Conservation (phyloP, 1,140 invertebrate species). For the Lamellibrachia luymesi region DNA sequence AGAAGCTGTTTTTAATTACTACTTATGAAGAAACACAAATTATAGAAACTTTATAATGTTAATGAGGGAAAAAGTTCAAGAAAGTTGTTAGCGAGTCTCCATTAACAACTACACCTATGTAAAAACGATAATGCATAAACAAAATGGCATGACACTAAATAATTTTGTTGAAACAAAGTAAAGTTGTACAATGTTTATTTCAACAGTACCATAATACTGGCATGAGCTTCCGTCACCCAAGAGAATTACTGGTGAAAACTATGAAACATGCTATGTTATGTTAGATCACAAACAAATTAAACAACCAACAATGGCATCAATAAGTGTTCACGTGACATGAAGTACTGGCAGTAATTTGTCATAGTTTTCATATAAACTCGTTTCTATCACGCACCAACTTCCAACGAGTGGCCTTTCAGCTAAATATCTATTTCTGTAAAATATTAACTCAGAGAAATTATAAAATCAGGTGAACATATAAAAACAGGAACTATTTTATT, state of each 20-base stretch:
- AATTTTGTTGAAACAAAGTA: neutral
- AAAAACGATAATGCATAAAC: neutral
- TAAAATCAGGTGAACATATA: neutral
- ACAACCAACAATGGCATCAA: neutral
- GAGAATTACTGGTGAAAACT: neutral
- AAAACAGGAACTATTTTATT: neutral
- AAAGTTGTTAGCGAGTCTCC: too few relatives aligned
- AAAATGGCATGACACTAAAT: neutral
- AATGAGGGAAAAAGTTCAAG: too few relatives aligned
- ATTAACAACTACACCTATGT: neutral
- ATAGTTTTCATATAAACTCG: too few relatives aligned
- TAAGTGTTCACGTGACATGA: neutral
- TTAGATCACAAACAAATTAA: neutral
- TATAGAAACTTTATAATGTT: too few relatives aligned
- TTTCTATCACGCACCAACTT: too few relatives aligned
- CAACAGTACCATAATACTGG: neutral
- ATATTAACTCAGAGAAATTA: neutral
- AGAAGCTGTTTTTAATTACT: too few relatives aligned
- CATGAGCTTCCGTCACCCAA: neutral
- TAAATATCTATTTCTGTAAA: neutral
- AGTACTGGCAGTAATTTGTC: too few relatives aligned
- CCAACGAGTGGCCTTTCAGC: too few relatives aligned
- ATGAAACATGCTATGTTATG: neutral
- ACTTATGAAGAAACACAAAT: too few relatives aligned
- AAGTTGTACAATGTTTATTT: neutral